Conservation (phyloP, 2,888 invertebrate species). For the Galeopsomyia nigrocyanea region DNA sequence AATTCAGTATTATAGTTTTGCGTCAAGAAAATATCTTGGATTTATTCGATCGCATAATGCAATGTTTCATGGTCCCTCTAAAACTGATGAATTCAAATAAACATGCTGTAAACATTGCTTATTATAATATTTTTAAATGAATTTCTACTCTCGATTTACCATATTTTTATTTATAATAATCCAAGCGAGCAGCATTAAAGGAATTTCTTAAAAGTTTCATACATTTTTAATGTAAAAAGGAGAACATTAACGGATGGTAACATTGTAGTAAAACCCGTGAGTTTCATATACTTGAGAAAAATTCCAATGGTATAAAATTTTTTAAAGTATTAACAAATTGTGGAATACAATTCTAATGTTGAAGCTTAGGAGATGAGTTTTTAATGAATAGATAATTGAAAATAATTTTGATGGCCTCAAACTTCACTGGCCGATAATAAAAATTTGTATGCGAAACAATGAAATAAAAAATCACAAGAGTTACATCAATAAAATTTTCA, state of each 20-base stretch:
- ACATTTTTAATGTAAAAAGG: too few relatives aligned
- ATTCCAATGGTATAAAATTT: not conserved
- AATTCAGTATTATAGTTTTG: not conserved
- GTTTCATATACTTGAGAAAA: not conserved
- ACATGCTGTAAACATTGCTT: conserved; percentile 4
- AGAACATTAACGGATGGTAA: too few relatives aligned
- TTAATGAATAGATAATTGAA: not conserved
- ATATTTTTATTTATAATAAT: conserved; percentile 10
- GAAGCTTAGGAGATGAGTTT: not conserved
- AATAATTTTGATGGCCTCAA: not conserved
- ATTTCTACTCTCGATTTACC: not conserved
- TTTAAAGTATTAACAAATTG: not conserved
- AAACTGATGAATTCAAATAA: conserved; percentile 35
- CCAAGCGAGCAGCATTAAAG: conserved; percentile 30
- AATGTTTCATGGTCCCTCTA: conserved; percentile 42
- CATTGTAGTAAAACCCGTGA: conserved; percentile 10
- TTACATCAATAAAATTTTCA: too few relatives aligned
- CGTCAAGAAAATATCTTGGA: conserved; percentile 1
- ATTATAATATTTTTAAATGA: not conserved
- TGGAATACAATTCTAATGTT: not conserved
- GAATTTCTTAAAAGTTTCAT: conserved; percentile 11
- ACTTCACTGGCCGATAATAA: too few relatives aligned
- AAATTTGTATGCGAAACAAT: too few relatives aligned
- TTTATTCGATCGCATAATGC: conserved; percentile 20
- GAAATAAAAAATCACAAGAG: too few relatives aligned